phyloP scores from a whole-genome alignment of 2,888 invertebrate genomes.

The Agriopis leucophaearia region DNA sequence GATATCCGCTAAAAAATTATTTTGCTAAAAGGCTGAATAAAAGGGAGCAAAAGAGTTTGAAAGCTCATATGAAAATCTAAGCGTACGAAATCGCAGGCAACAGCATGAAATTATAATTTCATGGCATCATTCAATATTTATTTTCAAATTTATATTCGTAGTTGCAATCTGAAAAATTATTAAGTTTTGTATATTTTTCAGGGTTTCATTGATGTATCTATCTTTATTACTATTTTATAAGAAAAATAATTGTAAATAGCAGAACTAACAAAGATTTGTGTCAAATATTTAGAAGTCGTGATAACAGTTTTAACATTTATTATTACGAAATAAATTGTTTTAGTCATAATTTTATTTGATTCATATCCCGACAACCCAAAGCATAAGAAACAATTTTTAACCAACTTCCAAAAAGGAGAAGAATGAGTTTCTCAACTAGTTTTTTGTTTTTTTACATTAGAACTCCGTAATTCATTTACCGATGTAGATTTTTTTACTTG shows the following conservation, averaged over 20 bases:
- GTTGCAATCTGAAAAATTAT: background rate
- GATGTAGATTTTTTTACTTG: too few species aligned
- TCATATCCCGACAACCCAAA: background rate
- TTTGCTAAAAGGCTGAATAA: too few species aligned
- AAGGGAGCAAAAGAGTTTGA: too few species aligned
- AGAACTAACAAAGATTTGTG: conserved; percentile 43
- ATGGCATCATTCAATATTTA: background rate
- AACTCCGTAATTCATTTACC: too few species aligned
- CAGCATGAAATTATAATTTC: background rate
- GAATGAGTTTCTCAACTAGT: too few species aligned
- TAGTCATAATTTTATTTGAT: conserved; percentile 43
- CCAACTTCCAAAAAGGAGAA: too few species aligned
- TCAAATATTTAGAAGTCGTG: conserved; percentile 51
- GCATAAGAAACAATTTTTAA: too few species aligned
- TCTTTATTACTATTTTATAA: conserved; percentile 8
- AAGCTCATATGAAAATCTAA: too few species aligned
- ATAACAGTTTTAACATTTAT: conserved; percentile 46
- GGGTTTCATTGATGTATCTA: conserved; percentile 2
- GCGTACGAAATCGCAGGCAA: too few species aligned
- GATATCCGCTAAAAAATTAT: too few species aligned
- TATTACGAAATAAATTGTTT: conserved; percentile 47
- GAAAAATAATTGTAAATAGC: conserved; percentile 53
- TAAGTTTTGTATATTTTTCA: conserved; percentile 1
- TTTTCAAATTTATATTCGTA: background rate
- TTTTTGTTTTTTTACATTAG: too few species aligned